Evolutionary conservation across 2,113 vertebrate genomes (phyloP), one percentile per base, ranked within the genome.

Genomic region (Uropsilus gracilis): DNA sequence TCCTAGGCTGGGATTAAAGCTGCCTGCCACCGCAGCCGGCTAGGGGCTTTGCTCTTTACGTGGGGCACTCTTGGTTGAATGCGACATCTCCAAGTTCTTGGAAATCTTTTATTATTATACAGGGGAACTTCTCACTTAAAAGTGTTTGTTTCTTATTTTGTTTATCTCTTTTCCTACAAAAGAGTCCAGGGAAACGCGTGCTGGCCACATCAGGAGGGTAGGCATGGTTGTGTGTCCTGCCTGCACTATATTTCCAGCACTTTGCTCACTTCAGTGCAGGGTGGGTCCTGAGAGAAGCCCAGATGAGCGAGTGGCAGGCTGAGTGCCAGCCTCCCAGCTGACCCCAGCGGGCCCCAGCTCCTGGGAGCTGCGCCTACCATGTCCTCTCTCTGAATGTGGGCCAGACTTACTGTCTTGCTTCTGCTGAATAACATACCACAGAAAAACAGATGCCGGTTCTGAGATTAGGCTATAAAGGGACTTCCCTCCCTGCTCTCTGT

Each of bases 221-320:
- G 55, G 39, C 39, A 8, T 46, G 44, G 34, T n/a, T 8, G 7
- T 20, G 8, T 63, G 34, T 46, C n/a, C 80, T 30, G 26, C 93
- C 13, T 63, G 57, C 5, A 16, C n/a, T 42, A 22, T 30, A 26
- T 61, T 72, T 39, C 59, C 50, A 20, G 37, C 4, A 20, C 37
- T 63, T n/a, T 11, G 30, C 28, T 6, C 2, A 28, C 13, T 20
- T 2, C n/a, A 55, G 32, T 13, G 11, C 3, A 2, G 2, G 20
- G 48, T 37, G 30, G 32, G 68, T 18, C 4, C 22, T 2, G 50
- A 24, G 50, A 34, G 4, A 24, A 34, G 17, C 18, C 26, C 39
- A 48, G 48, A 46, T 6, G 68, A 48, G 14, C 39, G 7, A 63
- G 6, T 11, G 61, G 9, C 28, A 17, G 11, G 39, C 14, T 39